These are phyloP conservation scores for Sclerodermus sp. DNA, from an alignment of 2,888 invertebrate genomes.

Conservation along the genomic window DNA sequence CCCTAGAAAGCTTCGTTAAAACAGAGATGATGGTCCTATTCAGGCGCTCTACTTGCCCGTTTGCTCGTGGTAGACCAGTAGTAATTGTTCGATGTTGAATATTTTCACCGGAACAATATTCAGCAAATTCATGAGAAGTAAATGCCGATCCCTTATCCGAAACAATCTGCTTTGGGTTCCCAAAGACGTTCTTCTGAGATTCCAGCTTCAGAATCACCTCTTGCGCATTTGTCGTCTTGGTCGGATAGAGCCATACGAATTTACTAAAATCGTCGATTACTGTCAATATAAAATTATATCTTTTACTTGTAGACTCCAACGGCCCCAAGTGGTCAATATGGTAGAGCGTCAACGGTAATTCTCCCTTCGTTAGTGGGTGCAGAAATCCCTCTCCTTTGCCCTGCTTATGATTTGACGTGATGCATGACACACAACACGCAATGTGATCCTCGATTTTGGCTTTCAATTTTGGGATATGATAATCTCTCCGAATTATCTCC, in stretches of 20 bases:
- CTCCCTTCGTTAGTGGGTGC: constrained; percentile 6
- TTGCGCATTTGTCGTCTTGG: constrained; percentile 3
- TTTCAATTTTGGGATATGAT: constrained; percentile 12
- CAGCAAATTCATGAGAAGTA: background rate
- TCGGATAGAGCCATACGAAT: too few relatives aligned
- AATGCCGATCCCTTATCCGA: background rate
- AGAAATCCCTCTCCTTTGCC: constrained; percentile 16
- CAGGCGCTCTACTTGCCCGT: background rate
- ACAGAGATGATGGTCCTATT: too few relatives aligned
- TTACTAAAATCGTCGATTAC: constrained; percentile 7
- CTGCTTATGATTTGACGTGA: constrained; percentile 10
- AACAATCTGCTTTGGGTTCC: too few relatives aligned
- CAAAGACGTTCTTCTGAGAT: background rate
- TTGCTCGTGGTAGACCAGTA: too few relatives aligned
- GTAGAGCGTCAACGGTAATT: constrained; percentile 6
- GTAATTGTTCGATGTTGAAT: background rate
- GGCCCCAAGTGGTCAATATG: constrained; percentile 16
- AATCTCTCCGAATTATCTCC: constrained; percentile 8
- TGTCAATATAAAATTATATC: constrained; percentile 12
- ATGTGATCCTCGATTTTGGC: constrained; percentile 12
- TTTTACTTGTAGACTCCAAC: constrained; percentile 9
- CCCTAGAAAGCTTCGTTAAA: background rate
- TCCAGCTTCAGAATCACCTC: background rate
- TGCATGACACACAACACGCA: constrained; percentile 14
- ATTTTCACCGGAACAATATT: background rate